These are phyloP conservation scores for Micromesistius poutassou DNA, from an alignment of 2,797 vertebrate species.

Conservation along the genomic window DNA sequence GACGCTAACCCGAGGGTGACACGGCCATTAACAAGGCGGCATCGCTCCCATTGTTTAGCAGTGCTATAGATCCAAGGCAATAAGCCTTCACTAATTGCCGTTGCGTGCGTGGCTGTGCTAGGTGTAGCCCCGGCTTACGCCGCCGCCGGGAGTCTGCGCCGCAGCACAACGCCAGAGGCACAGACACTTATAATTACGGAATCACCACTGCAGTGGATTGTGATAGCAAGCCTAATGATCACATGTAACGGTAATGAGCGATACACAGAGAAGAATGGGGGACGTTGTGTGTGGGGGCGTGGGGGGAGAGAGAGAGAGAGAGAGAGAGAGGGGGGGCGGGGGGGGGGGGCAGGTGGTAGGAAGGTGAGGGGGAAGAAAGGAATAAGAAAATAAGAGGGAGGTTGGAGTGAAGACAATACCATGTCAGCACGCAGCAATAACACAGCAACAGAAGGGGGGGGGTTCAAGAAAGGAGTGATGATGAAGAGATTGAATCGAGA, in stretches of 20 bases:
- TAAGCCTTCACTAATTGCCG: constrained; percentile 58
- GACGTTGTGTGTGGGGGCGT: background rate
- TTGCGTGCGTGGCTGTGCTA: constrained; percentile 36
- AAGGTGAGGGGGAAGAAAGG: background rate
- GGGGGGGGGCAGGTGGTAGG: constrained; percentile 17
- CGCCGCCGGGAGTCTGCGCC: constrained; percentile 9
- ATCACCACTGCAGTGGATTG: constrained; percentile 59
- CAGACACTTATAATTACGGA: constrained; percentile 57
- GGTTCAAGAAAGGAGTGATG: background rate
- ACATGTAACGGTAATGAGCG: constrained; percentile 67
- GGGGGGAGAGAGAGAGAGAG: constrained; percentile 18
- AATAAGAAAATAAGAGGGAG: constrained; percentile 13
- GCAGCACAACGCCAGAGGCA: constrained; percentile 37
- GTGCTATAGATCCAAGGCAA: constrained; percentile 49
- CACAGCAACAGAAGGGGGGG: background rate
- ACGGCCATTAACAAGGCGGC: constrained; percentile 31
- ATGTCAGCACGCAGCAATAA: background rate
- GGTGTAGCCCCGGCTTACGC: constrained; percentile 32
- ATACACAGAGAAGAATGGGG: constrained; percentile 33
- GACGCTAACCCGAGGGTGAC: constrained; percentile 30
- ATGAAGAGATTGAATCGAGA: constrained; percentile 7
- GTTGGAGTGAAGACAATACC: background rate
- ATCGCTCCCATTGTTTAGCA: constrained; percentile 55
- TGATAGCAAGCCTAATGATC: constrained; percentile 66
- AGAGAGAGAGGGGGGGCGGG: constrained; percentile 6